These are phyloP conservation scores for Doris montereyensis DNA, from an alignment of 2,888 invertebrate genomes.

Conservation along the genomic window DNA sequence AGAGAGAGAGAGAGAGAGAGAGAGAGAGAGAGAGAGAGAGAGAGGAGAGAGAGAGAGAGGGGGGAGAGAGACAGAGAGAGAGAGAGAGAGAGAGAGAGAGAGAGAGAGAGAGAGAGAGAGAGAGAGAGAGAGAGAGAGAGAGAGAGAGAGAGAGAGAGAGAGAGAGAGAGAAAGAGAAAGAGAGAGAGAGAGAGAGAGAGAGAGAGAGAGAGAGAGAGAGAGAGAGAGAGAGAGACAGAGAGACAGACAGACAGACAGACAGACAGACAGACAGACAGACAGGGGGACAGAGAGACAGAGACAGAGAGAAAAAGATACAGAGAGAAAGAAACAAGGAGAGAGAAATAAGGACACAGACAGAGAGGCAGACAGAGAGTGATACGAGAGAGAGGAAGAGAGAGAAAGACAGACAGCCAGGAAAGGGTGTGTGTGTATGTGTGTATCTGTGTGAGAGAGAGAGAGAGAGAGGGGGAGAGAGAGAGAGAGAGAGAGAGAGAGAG, in stretches of 20 bases:
- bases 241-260: background rate
- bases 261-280: background rate
- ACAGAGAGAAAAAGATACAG: background rate
- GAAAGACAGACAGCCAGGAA: background rate
- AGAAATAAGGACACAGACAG: background rate
- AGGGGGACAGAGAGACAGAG: background rate
- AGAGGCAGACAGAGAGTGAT: background rate
- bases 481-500: background rate
- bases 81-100: background rate
- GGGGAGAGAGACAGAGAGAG: background rate
- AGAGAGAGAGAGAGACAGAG: background rate
- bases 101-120: background rate
- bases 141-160: background rate
- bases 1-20: background rate
- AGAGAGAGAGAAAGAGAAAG: background rate
- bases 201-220: background rate
- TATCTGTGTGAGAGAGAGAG: background rate
- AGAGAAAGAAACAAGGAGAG: background rate
- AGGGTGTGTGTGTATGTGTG: background rate
- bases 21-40: background rate
- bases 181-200: background rate
- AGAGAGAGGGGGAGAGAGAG: background rate
- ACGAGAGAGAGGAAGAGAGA: background rate
- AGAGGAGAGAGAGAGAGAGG: background rate
- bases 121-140: background rate